Conservation (phyloP, 2,797 vertebrate species). For the Argentina silus region DNA sequence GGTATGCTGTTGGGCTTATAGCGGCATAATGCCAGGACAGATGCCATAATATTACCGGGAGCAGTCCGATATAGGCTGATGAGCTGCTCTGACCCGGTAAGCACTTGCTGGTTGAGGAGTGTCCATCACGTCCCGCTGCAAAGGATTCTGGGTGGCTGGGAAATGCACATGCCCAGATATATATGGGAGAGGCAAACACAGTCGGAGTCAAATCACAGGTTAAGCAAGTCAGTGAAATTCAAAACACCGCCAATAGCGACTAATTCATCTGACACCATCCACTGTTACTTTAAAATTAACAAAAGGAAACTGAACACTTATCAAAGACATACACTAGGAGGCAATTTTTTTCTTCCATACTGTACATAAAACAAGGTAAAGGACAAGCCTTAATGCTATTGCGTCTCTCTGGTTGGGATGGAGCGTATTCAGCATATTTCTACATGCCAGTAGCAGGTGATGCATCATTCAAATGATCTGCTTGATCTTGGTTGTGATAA, state of each 20-base stretch:
- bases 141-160: slow-evolving; percentile 24
- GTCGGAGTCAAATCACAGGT: neutral
- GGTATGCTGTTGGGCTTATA: no score
- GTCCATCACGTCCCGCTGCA: slow-evolving; percentile 37
- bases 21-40: no score
- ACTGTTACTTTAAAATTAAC: neutral
- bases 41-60: no score
- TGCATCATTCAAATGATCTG: slow-evolving; percentile 67
- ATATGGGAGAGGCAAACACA: neutral
- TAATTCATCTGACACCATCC: neutral
- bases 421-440: slow-evolving; percentile 60
- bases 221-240: neutral
- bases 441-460: slow-evolving; percentile 48
- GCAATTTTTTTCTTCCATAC: slow-evolving; percentile 30
- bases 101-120: slow-evolving; percentile 8
- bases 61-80: no score
- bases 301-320: slow-evolving; percentile 31
- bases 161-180: neutral
- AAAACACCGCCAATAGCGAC: neutral
- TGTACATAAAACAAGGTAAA: slow-evolving; percentile 22
- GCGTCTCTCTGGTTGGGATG: slow-evolving; percentile 46
- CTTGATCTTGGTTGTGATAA: slow-evolving; percentile 60
- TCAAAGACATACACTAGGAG: slow-evolving; percentile 49
- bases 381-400: slow-evolving; percentile 26
- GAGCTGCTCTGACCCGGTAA: no score